Evolutionary conservation across 1,140 invertebrate species (phyloP).

Genomic region (Diorhabda carinulata): DNA sequence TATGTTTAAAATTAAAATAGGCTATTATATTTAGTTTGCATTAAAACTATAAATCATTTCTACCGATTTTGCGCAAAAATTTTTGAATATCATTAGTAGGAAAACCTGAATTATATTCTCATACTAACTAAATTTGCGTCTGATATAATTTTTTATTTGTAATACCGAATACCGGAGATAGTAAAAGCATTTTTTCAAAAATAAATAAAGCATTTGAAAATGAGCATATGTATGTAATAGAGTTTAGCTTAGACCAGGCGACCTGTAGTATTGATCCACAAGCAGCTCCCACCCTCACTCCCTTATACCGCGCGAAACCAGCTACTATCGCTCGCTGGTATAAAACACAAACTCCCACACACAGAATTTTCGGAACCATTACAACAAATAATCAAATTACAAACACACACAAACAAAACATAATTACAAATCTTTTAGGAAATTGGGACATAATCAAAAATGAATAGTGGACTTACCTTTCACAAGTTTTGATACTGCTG

Average conservation of each 20-base stretch:
- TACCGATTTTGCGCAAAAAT: too few relatives aligned
- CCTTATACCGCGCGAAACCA: not conserved
- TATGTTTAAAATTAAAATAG: too few relatives aligned
- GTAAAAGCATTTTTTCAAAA: too few relatives aligned
- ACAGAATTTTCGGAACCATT: not conserved
- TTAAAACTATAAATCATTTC: too few relatives aligned
- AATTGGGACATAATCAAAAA: not conserved
- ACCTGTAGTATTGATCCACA: not conserved
- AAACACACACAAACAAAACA: not conserved
- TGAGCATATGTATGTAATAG: not conserved
- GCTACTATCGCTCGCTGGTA: not conserved
- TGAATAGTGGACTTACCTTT: slow-evolving; percentile 26
- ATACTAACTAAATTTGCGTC: too few relatives aligned
- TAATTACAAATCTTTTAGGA: not conserved
- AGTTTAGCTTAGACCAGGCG: not conserved
- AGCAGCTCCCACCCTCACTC: not conserved
- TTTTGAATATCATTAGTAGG: too few relatives aligned
- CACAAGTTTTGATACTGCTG: slow-evolving; percentile 26
- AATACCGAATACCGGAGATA: too few relatives aligned
- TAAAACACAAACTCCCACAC: not conserved
- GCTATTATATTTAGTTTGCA: too few relatives aligned
- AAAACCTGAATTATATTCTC: too few relatives aligned
- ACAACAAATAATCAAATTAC: not conserved
- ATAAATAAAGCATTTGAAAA: not conserved
- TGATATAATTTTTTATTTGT: too few relatives aligned